Conservation (phyloP, 2,797 vertebrate genomes). For the Rhinichthys osculus region DNA sequence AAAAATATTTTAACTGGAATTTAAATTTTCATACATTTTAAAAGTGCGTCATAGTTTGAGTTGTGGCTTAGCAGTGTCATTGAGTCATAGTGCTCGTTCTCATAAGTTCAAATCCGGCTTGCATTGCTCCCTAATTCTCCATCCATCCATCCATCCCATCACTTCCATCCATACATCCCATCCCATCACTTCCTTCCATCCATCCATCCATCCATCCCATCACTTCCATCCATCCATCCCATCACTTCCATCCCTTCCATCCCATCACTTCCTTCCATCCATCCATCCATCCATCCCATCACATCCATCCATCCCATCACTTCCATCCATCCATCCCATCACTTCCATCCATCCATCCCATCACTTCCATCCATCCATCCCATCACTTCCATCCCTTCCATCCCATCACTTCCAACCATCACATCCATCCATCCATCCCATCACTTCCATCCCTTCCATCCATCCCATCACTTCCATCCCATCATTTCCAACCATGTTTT, state of each 20-base stretch:
- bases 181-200: not conserved
- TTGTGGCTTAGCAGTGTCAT: not conserved
- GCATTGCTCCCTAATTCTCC: not conserved
- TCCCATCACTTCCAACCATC: not conserved
- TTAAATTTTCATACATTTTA: not conserved
- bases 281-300: too few relatives aligned
- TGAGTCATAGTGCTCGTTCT: not conserved
- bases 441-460: too few relatives aligned
- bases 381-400: too few relatives aligned
- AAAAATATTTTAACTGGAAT: slow-evolving; percentile 12
- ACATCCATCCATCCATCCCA: not conserved
- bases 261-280: not conserved
- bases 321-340: not conserved
- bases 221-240: too few relatives aligned
- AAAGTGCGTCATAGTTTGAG: not conserved
- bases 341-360: too few relatives aligned
- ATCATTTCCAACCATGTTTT: too few relatives aligned
- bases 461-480: too few relatives aligned
- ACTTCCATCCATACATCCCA: too few relatives aligned
- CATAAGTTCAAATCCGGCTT: not conserved
- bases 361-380: too few relatives aligned
- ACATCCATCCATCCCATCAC: too few relatives aligned
- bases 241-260: not conserved
- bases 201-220: not conserved
- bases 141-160: too few relatives aligned